These are phyloP conservation scores for Dasyurus viverrinus DNA, from an alignment of 2,113 vertebrate genomes.

Conservation along the genomic window DNA sequence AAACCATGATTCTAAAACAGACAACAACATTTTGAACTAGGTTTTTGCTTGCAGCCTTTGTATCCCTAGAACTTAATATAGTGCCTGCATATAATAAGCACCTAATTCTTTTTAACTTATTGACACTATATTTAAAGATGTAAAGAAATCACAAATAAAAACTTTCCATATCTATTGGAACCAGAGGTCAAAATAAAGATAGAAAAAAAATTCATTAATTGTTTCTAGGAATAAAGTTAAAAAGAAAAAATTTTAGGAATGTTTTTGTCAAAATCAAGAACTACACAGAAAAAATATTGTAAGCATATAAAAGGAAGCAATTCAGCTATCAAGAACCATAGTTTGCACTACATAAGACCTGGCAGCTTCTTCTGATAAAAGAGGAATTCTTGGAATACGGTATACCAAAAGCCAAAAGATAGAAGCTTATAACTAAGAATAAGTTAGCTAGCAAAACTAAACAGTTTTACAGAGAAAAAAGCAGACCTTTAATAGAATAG, in stretches of 20 bases:
- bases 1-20: not conserved
- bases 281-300: not conserved
- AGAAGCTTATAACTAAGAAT: not conserved
- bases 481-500: not conserved
- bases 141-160: not conserved
- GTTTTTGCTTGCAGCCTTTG: not conserved
- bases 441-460: not conserved
- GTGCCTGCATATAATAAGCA: not conserved
- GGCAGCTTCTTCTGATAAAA: not conserved
- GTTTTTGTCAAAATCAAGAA: not conserved
- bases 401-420: not conserved
- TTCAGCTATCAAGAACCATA: not conserved
- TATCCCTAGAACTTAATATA: not conserved
- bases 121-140: not conserved
- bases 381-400: not conserved
- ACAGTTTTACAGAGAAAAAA: not conserved
- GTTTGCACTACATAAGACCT: not conserved
- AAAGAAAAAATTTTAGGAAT: not conserved
- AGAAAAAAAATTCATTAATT: not conserved
- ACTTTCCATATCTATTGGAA: too few relatives aligned
- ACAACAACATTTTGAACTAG: not conserved
- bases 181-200: not conserved
- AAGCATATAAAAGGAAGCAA: not conserved
- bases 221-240: not conserved
- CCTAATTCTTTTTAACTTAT: not conserved